Evolutionary conservation across 2,888 invertebrate genomes (phyloP), one percentile per base, ranked within the genome.

Genomic region (Philonicus albiceps): DNA sequence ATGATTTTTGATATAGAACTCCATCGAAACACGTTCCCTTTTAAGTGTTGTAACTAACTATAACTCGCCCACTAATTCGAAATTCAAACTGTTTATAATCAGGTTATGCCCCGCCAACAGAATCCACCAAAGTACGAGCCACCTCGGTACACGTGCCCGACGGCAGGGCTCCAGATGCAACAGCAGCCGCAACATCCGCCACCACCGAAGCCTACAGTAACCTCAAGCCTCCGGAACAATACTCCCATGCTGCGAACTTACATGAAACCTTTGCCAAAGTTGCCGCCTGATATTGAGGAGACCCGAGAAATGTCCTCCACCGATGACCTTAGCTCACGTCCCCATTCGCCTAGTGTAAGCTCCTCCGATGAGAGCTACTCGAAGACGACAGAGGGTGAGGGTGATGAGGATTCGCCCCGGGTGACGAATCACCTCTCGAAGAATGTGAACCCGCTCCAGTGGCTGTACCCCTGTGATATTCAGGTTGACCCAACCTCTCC

Each of bases 291-390:
- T 86, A 89, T 92, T 76, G 92, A 92, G 88, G 92, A 92, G 87
- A 91, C 90, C 83, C 91, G 92, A 7, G 92, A 92, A 88, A 91
- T 92, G 91, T 96, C 96, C 6, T 97, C 96, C 2, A 96, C 96
- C 1, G 96, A 97, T 90, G 97, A 97, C 91, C 94, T 96, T 34
- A 96, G 96, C 90, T 96, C 96, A 0, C 93, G 96, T 11, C 96
- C 96, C 85, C 95, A 96, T 89, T 96, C 96, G 7, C 96, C 96
- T 0, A 96, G 96, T 90, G 95, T 96, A 88, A 96, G 96, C 91
- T 96, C 96, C 86, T 97, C 96, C 0, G 96, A 97, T 90, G 97
- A 97, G 92, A 96, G 96, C 91, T 96, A 96, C 90, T 96, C 96
- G 72, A 94, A 96, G 89, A 96, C 96, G 4, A 96, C 96, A 0